Percentiles rank a stretch among this genome's conserved stretches.
Conservation (phyloP, 2,797 vertebrate species). For the Sebastiscus albofasciatus region DNA sequence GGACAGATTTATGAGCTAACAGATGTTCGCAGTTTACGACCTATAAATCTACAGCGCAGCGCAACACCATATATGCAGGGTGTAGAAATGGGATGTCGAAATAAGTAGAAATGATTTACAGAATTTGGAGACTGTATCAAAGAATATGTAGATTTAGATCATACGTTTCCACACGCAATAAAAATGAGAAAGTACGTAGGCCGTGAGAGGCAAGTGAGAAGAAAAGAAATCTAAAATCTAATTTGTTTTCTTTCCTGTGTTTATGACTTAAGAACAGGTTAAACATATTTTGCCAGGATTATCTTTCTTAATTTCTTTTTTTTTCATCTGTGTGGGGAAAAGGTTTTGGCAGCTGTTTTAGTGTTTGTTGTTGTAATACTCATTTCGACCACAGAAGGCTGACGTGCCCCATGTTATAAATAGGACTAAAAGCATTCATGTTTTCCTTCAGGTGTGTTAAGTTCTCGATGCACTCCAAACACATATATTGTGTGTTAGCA, state of each 20-base stretch:
- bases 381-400: background rate
- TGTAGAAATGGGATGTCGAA: background rate
- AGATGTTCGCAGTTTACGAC: slow-evolving; percentile 22
- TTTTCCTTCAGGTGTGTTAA: background rate
- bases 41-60: background rate
- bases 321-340: background rate
- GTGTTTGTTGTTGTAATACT: background rate
- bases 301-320: background rate
- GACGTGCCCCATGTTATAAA: background rate
- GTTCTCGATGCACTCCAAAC: background rate
- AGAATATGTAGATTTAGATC: background rate
- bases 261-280: background rate
- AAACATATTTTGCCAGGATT: background rate
- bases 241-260: background rate
- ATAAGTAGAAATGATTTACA: slow-evolving; percentile 4
- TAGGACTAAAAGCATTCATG: background rate
- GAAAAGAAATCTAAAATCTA: background rate
- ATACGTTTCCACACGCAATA: background rate
- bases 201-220: background rate
- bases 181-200: background rate
- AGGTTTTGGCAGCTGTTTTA: background rate
- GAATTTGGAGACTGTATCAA: background rate
- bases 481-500: background rate
- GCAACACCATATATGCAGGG: background rate
- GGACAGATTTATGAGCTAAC: slow-evolving; percentile 28